A percentile compares a stretch with the other conserved stretches of the same genome.
phyloP scores from a whole-genome alignment of 2,113 vertebrate species.

The Rissa tridactyla region DNA sequence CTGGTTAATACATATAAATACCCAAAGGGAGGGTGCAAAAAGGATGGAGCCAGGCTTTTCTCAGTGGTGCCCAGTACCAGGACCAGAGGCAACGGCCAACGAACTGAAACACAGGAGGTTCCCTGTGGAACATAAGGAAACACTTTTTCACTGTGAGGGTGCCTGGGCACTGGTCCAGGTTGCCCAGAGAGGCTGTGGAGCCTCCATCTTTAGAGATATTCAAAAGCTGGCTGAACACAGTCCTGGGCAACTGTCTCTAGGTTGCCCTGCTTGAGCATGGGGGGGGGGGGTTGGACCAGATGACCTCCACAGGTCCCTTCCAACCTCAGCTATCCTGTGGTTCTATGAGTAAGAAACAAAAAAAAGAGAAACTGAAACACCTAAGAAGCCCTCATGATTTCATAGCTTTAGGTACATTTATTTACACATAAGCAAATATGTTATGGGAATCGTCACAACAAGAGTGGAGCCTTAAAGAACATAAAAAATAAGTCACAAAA shows the following conservation, averaged over 20 bases:
- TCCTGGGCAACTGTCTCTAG: background rate
- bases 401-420: background rate
- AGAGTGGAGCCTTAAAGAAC: background rate
- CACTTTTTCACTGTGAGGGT: background rate
- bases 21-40: background rate
- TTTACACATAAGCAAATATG: background rate
- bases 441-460: background rate
- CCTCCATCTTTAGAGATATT: background rate
- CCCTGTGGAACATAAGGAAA: background rate
- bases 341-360: background rate
- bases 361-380: background rate
- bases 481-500: background rate
- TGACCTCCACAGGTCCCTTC: background rate
- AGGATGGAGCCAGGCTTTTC: background rate
- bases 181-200: background rate
- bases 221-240: background rate
- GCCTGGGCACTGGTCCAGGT: background rate
- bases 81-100: background rate
- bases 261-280: background rate
- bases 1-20: background rate
- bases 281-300: rapidly evolving
- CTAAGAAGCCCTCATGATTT: background rate
- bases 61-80: background rate
- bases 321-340: background rate
- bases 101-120: background rate